A percentile compares a stretch with the other conserved stretches of the same genome.
Conservation (phyloP, 2,888 invertebrate species). For the Tineola bisselliella region DNA sequence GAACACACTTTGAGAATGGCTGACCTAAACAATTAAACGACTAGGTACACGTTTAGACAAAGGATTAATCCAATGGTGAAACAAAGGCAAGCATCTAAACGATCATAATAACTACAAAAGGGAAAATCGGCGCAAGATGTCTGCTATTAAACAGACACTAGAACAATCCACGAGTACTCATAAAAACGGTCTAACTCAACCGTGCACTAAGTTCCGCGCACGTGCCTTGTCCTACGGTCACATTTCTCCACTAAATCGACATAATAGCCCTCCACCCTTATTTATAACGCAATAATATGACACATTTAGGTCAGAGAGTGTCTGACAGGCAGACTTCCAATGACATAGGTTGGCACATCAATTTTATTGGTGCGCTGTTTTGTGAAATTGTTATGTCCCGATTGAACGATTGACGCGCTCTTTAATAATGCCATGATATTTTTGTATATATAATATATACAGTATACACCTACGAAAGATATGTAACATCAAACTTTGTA, state of each 20-base stretch:
- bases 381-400: neutral
- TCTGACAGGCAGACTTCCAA: conserved; percentile 21
- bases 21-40: too few relatives aligned
- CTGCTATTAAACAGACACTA: neutral
- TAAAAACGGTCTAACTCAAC: neutral
- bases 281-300: conserved; percentile 49
- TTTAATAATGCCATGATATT: neutral
- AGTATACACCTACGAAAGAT: too few relatives aligned
- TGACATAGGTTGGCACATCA: conserved; percentile 8
- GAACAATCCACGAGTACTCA: neutral
- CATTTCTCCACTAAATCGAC: conserved; percentile 38
- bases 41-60: too few relatives aligned
- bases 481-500: too few relatives aligned
- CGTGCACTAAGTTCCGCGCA: conserved; percentile 15
- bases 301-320: conserved; percentile 34
- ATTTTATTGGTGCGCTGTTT: neutral
- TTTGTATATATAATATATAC: too few relatives aligned
- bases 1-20: too few relatives aligned
- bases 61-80: too few relatives aligned
- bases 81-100: too few relatives aligned
- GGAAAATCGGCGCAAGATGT: neutral
- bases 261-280: conserved; percentile 27
- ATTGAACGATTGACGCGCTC: neutral
- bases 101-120: neutral
- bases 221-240: conserved; percentile 30